phyloP scores from a whole-genome alignment of 2,113 vertebrate species.

The Chaenocephalus aceratus region DNA sequence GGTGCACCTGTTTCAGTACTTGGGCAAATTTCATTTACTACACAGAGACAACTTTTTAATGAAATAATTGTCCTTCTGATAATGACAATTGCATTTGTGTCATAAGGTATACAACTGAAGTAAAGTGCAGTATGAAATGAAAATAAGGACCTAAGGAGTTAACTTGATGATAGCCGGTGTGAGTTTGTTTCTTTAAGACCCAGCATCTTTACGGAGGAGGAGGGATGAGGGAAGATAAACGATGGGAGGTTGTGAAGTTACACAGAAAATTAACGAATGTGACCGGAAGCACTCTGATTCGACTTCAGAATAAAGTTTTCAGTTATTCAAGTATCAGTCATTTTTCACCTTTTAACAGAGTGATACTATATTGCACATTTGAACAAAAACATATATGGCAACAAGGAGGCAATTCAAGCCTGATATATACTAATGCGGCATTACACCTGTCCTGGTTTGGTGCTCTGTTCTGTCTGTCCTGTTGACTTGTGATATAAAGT shows the following conservation, averaged over 20 bases:
- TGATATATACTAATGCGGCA: background rate
- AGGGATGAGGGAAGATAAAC: slow-evolving; percentile 44
- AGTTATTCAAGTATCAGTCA: background rate
- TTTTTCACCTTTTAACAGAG: background rate
- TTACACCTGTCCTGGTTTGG: background rate
- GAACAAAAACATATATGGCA: background rate
- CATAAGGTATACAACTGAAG: background rate
- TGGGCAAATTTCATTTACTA: background rate
- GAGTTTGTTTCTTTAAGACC: slow-evolving; percentile 74
- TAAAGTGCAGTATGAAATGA: background rate
- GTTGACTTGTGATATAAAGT: background rate
- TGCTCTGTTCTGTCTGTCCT: background rate
- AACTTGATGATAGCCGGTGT: background rate
- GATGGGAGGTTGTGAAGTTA: slow-evolving; percentile 53
- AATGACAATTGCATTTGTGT: rapidly evolving
- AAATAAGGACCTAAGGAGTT: background rate
- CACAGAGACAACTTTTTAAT: background rate
- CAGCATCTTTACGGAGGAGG: slow-evolving; percentile 63
- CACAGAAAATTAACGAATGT: background rate
- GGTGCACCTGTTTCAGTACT: slow-evolving; percentile 10
- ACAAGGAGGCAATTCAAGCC: background rate
- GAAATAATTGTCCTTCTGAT: background rate
- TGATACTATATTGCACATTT: background rate
- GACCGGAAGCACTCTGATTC: background rate
- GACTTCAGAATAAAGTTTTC: slow-evolving; percentile 42